Evolutionary conservation across 2,113 vertebrate genomes (phyloP).

Genomic region (Gasterosteus nipponicus): DNA sequence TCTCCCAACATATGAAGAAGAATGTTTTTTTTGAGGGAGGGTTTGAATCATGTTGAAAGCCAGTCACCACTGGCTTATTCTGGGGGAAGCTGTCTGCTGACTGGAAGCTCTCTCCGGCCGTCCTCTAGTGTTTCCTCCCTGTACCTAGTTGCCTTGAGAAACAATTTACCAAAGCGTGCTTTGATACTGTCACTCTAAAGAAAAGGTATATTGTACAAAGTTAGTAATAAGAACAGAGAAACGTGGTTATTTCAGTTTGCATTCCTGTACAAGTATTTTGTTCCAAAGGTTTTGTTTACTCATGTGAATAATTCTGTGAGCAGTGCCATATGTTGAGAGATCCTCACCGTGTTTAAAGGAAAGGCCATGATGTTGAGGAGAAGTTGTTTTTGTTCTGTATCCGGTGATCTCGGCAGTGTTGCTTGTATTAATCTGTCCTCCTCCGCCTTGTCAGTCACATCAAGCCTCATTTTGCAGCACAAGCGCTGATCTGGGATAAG

Average conservation of each 20-base stretch:
- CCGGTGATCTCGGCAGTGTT: constrained; percentile 52
- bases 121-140: constrained; percentile 36
- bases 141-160: constrained; percentile 76
- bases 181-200: constrained; percentile 87
- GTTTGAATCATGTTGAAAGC: constrained; percentile 25
- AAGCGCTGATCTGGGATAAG: constrained; percentile 39
- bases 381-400: constrained; percentile 37
- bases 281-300: constrained; percentile 79
- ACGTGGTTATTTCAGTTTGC: constrained; percentile 75
- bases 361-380: constrained; percentile 59
- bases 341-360: constrained; percentile 54
- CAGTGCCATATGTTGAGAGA: constrained; percentile 80
- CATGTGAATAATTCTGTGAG: constrained; percentile 80
- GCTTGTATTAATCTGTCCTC: constrained; percentile 47
- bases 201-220: constrained; percentile 66
- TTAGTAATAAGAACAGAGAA: constrained; percentile 65
- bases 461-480: constrained; percentile 5
- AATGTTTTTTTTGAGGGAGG: constrained; percentile 44
- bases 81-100: constrained; percentile 47
- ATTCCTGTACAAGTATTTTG: constrained; percentile 80
- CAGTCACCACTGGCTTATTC: constrained; percentile 27
- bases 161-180: constrained; percentile 75
- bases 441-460: constrained; percentile 43
- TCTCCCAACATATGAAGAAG: constrained; percentile 69
- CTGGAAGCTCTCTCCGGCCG: constrained; percentile 47